Evolutionary conservation across 2,797 vertebrate genomes (phyloP).

Genomic region (Danionella dracula): DNA sequence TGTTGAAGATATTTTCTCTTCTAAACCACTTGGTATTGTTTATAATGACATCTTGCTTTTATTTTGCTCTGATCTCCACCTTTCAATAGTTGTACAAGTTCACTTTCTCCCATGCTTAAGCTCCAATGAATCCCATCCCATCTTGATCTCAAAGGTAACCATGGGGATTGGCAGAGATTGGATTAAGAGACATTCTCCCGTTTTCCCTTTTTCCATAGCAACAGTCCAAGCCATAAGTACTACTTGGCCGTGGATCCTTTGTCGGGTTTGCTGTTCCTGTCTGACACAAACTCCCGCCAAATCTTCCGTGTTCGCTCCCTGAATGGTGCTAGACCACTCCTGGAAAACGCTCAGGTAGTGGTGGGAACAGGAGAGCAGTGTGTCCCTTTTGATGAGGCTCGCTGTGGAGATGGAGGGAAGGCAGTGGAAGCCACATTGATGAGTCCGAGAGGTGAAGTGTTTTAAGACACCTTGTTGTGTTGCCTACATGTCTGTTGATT

Average conservation of each 20-base stretch:
- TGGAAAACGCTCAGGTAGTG: conserved; percentile 77
- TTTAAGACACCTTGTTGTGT: not conserved
- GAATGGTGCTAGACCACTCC: conserved; percentile 68
- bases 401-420: conserved; percentile 84
- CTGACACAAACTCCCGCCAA: conserved; percentile 82
- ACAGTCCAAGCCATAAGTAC: conserved; percentile 86
- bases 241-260: conserved; percentile 84
- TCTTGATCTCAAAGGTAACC: conserved; percentile 44
- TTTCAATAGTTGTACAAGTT: not conserved
- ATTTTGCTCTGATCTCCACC: not conserved
- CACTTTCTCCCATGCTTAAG: conserved; percentile 24
- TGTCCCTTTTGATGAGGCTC: conserved; percentile 79
- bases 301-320: conserved; percentile 78
- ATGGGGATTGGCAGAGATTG: conserved; percentile 31
- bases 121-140: conserved; percentile 45
- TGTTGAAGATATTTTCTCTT: not conserved
- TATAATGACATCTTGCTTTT: not conserved
- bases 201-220: conserved; percentile 63
- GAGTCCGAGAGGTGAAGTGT: conserved; percentile 78
- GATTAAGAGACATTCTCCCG: conserved; percentile 34
- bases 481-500: not conserved
- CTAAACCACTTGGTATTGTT: not conserved
- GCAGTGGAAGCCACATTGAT: conserved; percentile 83
- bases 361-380: conserved; percentile 85
- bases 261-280: conserved; percentile 76